phyloP scores from a whole-genome alignment of 2,797 vertebrate species.

The Helicolenus hilgendorfi region DNA sequence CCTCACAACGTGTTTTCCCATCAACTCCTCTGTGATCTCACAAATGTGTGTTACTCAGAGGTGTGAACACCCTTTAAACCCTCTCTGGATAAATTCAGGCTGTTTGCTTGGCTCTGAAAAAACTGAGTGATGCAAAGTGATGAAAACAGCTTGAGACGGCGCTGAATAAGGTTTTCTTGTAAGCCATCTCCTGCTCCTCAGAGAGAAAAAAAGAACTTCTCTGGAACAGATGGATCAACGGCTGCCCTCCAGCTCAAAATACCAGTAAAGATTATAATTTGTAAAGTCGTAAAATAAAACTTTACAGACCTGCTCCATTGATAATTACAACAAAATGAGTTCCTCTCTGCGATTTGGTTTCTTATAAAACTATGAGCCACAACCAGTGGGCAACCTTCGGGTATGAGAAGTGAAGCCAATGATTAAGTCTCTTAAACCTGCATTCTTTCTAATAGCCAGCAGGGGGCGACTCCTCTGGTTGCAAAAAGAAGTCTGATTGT shows the following conservation, averaged over 20 bases:
- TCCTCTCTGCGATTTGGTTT: neutral
- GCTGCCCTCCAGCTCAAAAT: neutral
- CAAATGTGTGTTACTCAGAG: neutral
- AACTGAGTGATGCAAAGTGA: neutral
- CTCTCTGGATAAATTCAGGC: neutral
- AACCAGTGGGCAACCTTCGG: too few species aligned
- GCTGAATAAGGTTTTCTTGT: neutral
- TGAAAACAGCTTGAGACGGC: neutral
- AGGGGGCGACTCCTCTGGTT: too few species aligned
- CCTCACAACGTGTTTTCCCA: neutral
- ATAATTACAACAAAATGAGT: neutral
- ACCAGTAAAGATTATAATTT: neutral
- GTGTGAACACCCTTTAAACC: neutral
- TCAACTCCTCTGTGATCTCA: neutral
- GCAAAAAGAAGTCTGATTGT: too few species aligned
- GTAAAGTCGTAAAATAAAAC: neutral
- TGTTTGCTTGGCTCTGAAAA: neutral
- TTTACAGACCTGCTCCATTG: neutral
- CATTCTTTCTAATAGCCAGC: too few species aligned
- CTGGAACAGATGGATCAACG: conserved; percentile 8
- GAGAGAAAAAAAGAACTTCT: neutral
- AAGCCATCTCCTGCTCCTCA: neutral
- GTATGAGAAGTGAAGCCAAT: too few species aligned
- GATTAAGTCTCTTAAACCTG: too few species aligned
- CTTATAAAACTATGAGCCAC: neutral